Base-by-base conservation (phyloP, 2,888 invertebrate species). In the Dinocampus coccinellae region DNA sequence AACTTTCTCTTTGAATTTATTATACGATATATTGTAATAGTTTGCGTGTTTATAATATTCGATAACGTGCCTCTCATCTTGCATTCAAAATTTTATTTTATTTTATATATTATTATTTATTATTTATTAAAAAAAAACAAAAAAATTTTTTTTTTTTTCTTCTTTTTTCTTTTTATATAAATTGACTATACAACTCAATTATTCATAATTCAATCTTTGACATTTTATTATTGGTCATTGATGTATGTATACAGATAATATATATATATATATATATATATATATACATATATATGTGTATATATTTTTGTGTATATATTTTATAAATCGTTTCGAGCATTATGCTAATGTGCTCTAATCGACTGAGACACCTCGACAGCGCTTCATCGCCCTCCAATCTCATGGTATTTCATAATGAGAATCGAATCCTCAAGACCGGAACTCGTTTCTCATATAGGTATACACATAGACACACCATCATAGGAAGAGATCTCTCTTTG, bases 321-420 rank as follows among this genome's bases (percentile, higher is more conserved):
- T 22, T 39, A 24, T 61, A 24, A 34, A 61, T 61, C 61, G 24
- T 22, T 34, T 36, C 47, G 29, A 47, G 26, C 74, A 79, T 82
- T 81, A 82, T 80, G 83, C 73, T 78, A 82, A 82, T 84, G 75
- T 33, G 16, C 80, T 81, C 78, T 85, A 85, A 85, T 85, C 83
- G 82, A 81, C 79, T 76, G 76, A 75, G 84, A 85, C 83, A 83
- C 81, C 82, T 80, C 82, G 83, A 83, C 83, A 64, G 64, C 72
- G 65, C 77, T 78, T 76, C 78, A 63, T 67, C 70, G 72, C 74
- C 62, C 67, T 58, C 52, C 68, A 42, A 36, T 58, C 57, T 24
- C 70, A 69, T 74, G 65, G 61, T 55, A 42, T 22, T 42, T 47
- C 66, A 39, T 29, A 60, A 42, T 67, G 24, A 55, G 39, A 36